Evolutionary conservation across 2,797 vertebrate species (phyloP).

Genomic region (Rousettus madagascariensis): DNA sequence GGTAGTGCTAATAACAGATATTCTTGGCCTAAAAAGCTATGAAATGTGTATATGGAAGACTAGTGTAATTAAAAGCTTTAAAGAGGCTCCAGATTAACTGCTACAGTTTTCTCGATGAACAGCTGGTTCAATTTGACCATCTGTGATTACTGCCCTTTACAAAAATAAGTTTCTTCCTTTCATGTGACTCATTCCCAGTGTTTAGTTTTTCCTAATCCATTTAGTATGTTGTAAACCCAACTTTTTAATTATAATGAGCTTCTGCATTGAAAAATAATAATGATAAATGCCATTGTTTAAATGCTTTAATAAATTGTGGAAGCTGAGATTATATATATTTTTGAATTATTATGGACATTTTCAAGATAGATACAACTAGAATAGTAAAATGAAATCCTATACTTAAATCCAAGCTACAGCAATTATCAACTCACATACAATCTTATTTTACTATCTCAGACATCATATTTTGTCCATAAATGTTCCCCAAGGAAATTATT

Average conservation of each 20-base stretch:
- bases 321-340: background rate
- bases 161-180: constrained; percentile 65
- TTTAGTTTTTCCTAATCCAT: constrained; percentile 12
- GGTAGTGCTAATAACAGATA: background rate
- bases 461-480: background rate
- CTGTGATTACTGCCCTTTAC: constrained; percentile 63
- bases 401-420: background rate
- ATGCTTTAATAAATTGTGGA: constrained; percentile 18
- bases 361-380: background rate
- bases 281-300: constrained; percentile 18
- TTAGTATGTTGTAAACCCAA: background rate
- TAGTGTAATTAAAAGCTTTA: constrained; percentile 79
- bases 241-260: background rate
- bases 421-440: background rate
- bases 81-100: constrained; percentile 74
- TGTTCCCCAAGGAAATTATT: background rate
- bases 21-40: constrained; percentile 46
- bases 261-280: constrained; percentile 33
- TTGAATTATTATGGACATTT: background rate
- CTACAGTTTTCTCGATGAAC: constrained; percentile 67
- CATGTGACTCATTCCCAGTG: constrained; percentile 12
- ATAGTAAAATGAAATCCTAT: background rate
- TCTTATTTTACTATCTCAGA: constrained; percentile 1
- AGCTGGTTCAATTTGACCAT: constrained; percentile 71
- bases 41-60: constrained; percentile 49